Percentiles rank a stretch among this genome's conserved stretches.
These are phyloP conservation scores for Prunella himalayana DNA, from an alignment of 2,113 vertebrate species.

Conservation along the genomic window DNA sequence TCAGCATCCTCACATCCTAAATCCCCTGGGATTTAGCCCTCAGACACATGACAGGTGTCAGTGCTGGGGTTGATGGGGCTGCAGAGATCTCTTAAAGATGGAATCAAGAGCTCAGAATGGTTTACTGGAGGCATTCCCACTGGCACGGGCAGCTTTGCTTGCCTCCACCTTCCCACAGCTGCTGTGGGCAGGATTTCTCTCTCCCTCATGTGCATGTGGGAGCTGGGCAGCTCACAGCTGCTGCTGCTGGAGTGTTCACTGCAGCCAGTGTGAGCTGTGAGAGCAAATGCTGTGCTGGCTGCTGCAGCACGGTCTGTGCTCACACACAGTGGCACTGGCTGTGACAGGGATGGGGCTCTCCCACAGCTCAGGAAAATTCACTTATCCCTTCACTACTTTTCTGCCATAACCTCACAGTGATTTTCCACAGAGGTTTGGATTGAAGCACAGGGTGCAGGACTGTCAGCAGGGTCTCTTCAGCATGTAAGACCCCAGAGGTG, in stretches of 20 bases:
- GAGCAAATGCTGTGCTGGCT: background rate
- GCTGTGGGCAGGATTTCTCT: background rate
- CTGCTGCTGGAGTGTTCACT: background rate
- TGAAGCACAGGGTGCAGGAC: background rate
- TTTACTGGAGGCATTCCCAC: background rate
- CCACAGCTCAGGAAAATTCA: background rate
- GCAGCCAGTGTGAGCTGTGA: background rate
- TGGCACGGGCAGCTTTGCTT: background rate
- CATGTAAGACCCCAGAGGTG: background rate
- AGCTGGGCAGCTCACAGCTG: background rate
- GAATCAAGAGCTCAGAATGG: accelerated
- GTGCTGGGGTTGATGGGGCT: background rate
- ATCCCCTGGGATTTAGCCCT: background rate
- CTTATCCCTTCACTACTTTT: background rate
- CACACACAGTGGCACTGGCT: background rate
- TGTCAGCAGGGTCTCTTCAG: accelerated
- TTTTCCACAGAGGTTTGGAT: background rate
- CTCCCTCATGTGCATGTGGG: background rate
- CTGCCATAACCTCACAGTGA: background rate
- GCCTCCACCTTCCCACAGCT: background rate
- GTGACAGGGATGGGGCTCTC: background rate
- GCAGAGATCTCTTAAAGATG: background rate
- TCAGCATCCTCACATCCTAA: background rate
- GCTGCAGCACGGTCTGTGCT: background rate
- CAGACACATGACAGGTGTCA: background rate